Conservation (phyloP, 53 echinoderm and acorn worm species). For the Antedon mediterranea region DNA sequence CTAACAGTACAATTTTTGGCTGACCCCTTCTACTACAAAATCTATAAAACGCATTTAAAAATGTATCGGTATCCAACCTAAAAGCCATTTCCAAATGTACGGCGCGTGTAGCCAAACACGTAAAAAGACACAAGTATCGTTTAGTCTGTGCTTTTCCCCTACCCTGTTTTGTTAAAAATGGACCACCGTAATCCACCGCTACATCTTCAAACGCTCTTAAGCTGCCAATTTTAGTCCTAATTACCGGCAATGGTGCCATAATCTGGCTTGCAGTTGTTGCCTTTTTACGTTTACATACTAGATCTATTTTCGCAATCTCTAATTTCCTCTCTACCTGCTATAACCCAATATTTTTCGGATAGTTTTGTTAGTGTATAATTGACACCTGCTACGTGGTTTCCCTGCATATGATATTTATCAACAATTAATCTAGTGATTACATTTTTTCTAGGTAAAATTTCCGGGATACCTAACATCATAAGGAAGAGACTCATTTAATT, state of each 20-base stretch:
- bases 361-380: neutral
- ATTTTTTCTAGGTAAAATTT: neutral
- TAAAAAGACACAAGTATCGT: constrained; percentile 17
- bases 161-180: constrained; percentile 18
- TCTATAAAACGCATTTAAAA: constrained; percentile 14
- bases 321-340: constrained; percentile 8
- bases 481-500: constrained; percentile 14
- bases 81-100: neutral
- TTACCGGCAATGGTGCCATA: constrained; percentile 8
- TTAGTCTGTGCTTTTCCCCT: constrained; percentile 6
- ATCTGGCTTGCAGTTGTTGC: neutral
- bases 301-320: constrained; percentile 16
- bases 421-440: constrained; percentile 3
- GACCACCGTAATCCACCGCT: constrained; percentile 19
- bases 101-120: neutral
- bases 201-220: neutral
- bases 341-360: constrained; percentile 8
- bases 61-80: neutral
- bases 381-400: constrained; percentile 5
- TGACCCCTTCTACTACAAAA: constrained; percentile 7
- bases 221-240: neutral
- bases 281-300: neutral
- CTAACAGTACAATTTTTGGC: neutral
- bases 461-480: constrained; percentile 7
- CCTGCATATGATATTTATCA: neutral